A percentile compares a stretch with the other conserved stretches of the same genome.
These are phyloP conservation scores for Gastrophryne carolinensis DNA, from an alignment of 2,797 vertebrate species.

Conservation along the genomic window DNA sequence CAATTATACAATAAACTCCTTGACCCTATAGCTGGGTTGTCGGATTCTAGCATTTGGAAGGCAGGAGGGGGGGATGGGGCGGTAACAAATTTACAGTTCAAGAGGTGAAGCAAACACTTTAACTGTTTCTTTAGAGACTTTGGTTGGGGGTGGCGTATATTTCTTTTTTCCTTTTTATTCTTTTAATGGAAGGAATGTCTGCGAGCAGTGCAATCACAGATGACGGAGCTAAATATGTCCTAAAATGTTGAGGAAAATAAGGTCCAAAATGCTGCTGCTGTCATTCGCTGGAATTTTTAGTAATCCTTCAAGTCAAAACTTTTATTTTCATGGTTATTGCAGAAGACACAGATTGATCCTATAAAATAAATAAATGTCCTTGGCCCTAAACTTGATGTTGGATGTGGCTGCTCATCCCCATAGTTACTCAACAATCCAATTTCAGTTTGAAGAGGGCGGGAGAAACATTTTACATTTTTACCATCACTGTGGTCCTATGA, in stretches of 20 bases:
- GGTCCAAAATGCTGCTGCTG: slow-evolving; percentile 6
- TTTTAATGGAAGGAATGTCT: slow-evolving; percentile 56
- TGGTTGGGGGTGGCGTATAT: background rate
- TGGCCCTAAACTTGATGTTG: background rate
- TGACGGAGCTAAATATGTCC: background rate
- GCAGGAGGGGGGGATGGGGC: slow-evolving; percentile 69
- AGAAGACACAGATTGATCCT: slow-evolving; percentile 22
- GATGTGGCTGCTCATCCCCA: slow-evolving; percentile 4
- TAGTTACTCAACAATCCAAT: too few species aligned
- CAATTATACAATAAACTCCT: slow-evolving; percentile 81
- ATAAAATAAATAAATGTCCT: slow-evolving; percentile 12
- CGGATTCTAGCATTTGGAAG: slow-evolving; percentile 67
- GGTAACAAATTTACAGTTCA: slow-evolving; percentile 74
- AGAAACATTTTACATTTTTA: too few species aligned
- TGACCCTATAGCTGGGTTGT: slow-evolving; percentile 71
- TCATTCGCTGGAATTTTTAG: slow-evolving; percentile 1
- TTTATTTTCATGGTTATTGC: slow-evolving; percentile 1
- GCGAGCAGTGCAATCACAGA: slow-evolving; percentile 1
- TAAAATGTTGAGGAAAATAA: background rate
- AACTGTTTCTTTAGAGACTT: slow-evolving; percentile 70
- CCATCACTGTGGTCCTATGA: too few species aligned
- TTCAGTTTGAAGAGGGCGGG: too few species aligned
- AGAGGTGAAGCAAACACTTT: slow-evolving; percentile 78
- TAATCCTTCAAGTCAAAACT: background rate
- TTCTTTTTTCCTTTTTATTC: slow-evolving; percentile 1